Percentiles rank a stretch among this genome's conserved stretches.
Evolutionary conservation across 2,888 invertebrate genomes (phyloP).

Genomic region (Dynastes maya): DNA sequence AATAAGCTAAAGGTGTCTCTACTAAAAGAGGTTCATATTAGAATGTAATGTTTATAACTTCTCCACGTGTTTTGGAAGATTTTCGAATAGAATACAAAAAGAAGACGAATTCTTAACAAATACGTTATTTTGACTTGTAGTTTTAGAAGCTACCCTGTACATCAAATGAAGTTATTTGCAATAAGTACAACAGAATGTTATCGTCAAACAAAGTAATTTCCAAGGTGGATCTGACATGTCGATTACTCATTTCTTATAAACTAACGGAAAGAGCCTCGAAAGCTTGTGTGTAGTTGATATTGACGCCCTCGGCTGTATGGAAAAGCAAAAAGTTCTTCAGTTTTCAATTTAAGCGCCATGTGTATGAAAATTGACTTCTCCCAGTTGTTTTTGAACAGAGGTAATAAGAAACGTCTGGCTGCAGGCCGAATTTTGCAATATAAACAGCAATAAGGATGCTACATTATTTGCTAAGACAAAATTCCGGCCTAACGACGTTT

Average conservation of each 20-base stretch:
- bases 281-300: constrained; percentile 4
- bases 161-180: no score
- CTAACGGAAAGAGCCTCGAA: background rate
- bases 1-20: no score
- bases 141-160: no score
- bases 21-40: no score
- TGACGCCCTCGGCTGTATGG: background rate
- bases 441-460: constrained; percentile 62
- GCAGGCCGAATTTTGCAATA: constrained; percentile 58
- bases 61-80: no score
- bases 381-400: constrained; percentile 47
- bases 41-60: no score
- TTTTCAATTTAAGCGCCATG: constrained; percentile 30
- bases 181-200: no score
- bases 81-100: no score
- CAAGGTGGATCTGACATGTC: no score
- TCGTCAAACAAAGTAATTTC: no score
- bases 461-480: constrained; percentile 59
- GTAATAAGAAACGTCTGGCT: constrained; percentile 57
- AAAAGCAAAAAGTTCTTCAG: constrained; percentile 16
- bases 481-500: constrained; percentile 55
- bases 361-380: constrained; percentile 36
- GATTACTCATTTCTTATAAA: background rate
- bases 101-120: no score
- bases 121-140: no score